Conservation (phyloP, 2,797 vertebrate genomes). For the Micrastur ruficollis region DNA sequence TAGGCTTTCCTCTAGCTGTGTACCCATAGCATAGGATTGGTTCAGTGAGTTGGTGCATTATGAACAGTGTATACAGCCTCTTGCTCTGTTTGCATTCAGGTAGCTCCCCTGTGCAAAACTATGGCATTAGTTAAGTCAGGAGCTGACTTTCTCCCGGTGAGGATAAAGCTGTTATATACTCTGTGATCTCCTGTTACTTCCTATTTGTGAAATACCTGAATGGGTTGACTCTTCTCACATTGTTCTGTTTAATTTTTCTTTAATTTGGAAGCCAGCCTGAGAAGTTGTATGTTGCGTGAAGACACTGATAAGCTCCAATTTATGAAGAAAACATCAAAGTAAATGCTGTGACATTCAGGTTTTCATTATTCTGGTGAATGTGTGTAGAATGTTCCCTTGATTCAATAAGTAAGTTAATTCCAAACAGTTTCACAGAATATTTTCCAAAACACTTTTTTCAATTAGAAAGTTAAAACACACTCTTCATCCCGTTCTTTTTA, state of each 20-base stretch:
- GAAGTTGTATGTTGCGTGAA: background rate
- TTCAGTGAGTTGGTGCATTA: background rate
- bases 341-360: background rate
- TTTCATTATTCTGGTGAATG: background rate
- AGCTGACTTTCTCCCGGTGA: background rate
- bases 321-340: background rate
- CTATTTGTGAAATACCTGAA: background rate
- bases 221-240: background rate
- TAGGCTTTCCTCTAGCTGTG: background rate
- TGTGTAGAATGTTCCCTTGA: background rate
- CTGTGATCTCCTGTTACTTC: background rate
- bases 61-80: background rate
- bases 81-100: background rate
- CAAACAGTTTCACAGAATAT: slow-evolving; percentile 18
- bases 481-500: background rate
- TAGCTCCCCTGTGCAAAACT: background rate
- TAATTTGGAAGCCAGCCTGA: background rate
- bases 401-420: slow-evolving; percentile 48
- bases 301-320: background rate
- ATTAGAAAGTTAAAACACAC: background rate
- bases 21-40: background rate
- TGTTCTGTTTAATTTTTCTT: background rate
- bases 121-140: background rate
- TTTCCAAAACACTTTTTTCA: background rate
- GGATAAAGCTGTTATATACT: background rate